Base-by-base conservation (phyloP, 1,140 invertebrate genomes). In the Bombus huntii region DNA sequence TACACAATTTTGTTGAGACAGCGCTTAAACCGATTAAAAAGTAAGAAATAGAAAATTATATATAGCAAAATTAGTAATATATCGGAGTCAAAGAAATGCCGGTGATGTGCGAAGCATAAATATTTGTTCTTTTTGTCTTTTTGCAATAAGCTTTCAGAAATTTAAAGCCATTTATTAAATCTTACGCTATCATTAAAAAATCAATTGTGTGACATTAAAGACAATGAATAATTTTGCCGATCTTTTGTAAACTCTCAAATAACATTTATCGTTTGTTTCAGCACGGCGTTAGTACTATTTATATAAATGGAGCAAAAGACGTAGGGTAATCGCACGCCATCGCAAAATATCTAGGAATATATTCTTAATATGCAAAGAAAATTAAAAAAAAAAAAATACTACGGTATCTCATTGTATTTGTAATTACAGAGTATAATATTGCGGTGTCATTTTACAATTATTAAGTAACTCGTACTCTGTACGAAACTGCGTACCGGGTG, bases 381-480 rank as follows among this genome's bases (percentile, higher is more conserved):
- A 92, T 93, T 89, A 92, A 91, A 94, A 93, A 25, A 79, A 85
- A 90, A 59, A 83, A 71, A 92, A 15, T 18, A 47, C 91, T 93
- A 94, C 89, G 87, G 88, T 94, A 92, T 95, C 89, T 92, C 92
- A 93, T 93, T 94, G 92, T 93, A 94, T 92, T 92, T 93, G 91
- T 93, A 81, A 94, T 93, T 85, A 93, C 93, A 93, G 85, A 85
- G 82, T 81, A 88, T 91, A 92, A 92, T 85, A 90, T 84, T 90
- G 88, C 83, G 87, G 83, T 93, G 89, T 93, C 88, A 90, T 92
- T 92, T 92, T 78, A 90, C 84, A 88, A 91, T 92, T 89, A 93
- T 90, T 90, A 86, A 90, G 85, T 90, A 89, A 91, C 89, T 92
- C 90, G 89, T 92, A 92, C 89, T 84, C 88, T 86, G 71, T 87